Percentiles rank a stretch among this genome's conserved stretches.
Conservation (phyloP, 2,888 invertebrate genomes). For the Cheilosia variabilis region DNA sequence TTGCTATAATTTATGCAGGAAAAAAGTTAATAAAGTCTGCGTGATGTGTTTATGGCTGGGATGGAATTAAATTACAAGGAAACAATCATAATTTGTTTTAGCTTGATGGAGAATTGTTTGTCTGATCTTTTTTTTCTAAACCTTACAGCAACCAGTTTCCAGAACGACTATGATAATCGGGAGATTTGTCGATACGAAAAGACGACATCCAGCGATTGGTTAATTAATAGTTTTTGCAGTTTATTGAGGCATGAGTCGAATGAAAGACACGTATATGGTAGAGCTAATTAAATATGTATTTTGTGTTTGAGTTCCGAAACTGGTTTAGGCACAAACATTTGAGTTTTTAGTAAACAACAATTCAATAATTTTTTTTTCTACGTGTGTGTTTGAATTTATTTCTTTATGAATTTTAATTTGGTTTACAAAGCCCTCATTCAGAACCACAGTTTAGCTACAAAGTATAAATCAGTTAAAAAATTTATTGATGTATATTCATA, state of each 20-base stretch:
- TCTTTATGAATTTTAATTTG: too few relatives aligned
- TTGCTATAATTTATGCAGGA: slow-evolving; percentile 55
- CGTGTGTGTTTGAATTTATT: too few relatives aligned
- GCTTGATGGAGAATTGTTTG: background rate
- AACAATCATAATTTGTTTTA: slow-evolving; percentile 56
- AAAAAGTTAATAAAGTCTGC: slow-evolving; percentile 53
- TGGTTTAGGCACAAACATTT: background rate
- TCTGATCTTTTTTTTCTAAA: background rate
- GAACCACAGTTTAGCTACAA: too few relatives aligned
- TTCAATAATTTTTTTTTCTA: too few relatives aligned
- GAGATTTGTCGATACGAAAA: background rate
- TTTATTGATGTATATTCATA: too few relatives aligned
- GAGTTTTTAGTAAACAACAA: too few relatives aligned
- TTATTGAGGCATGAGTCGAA: background rate
- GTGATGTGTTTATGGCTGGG: slow-evolving; percentile 52
- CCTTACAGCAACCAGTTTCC: slow-evolving; percentile 17
- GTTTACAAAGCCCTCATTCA: too few relatives aligned
- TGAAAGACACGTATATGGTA: background rate
- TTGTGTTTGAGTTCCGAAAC: background rate
- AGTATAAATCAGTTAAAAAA: too few relatives aligned
- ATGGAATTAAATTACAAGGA: slow-evolving; percentile 59
- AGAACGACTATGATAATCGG: slow-evolving; percentile 54
- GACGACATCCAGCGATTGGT: slow-evolving; percentile 31
- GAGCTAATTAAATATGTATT: background rate
- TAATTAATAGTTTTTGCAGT: slow-evolving; percentile 20